phyloP scores from a whole-genome alignment of 2,888 invertebrate species.

The Drosophila trichaetosa region DNA sequence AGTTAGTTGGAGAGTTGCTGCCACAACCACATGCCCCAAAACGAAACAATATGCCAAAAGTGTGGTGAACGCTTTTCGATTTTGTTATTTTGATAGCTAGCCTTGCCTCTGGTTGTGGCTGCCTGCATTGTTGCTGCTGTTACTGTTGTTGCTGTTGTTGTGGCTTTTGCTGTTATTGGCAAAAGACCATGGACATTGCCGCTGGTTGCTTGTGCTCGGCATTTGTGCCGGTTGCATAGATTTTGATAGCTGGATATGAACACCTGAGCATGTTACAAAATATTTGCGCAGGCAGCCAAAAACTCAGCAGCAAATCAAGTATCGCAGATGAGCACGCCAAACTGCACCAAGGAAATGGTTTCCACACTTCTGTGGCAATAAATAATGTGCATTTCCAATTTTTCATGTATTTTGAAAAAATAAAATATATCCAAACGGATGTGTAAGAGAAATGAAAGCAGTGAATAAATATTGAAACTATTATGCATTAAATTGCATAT shows the following conservation, averaged over 20 bases:
- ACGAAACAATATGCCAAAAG: slow-evolving; percentile 60
- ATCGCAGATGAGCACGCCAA: slow-evolving; percentile 15
- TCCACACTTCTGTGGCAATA: not conserved
- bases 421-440: not conserved
- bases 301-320: slow-evolving; percentile 31
- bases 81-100: slow-evolving; percentile 71
- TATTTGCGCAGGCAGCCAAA: slow-evolving; percentile 48
- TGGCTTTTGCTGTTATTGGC: slow-evolving; percentile 2
- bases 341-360: not conserved
- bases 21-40: slow-evolving; percentile 51
- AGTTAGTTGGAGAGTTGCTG: slow-evolving; percentile 41
- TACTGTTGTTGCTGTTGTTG: slow-evolving; percentile 7
- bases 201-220: slow-evolving; percentile 26
- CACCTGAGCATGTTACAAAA: slow-evolving; percentile 66
- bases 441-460: no score
- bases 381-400: not conserved
- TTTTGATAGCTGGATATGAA: slow-evolving; percentile 55
- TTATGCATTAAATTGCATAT: not conserved
- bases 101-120: slow-evolving; percentile 41
- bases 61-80: slow-evolving; percentile 62
- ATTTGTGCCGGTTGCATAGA: slow-evolving; percentile 43
- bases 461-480: not conserved
- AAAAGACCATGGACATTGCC: slow-evolving; percentile 2
- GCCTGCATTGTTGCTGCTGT: slow-evolving; percentile 40
- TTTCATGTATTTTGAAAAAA: not conserved